Percentiles rank a stretch among this genome's conserved stretches.
Conservation (phyloP, 2,797 vertebrate species). For the Nyctibius grandis region DNA sequence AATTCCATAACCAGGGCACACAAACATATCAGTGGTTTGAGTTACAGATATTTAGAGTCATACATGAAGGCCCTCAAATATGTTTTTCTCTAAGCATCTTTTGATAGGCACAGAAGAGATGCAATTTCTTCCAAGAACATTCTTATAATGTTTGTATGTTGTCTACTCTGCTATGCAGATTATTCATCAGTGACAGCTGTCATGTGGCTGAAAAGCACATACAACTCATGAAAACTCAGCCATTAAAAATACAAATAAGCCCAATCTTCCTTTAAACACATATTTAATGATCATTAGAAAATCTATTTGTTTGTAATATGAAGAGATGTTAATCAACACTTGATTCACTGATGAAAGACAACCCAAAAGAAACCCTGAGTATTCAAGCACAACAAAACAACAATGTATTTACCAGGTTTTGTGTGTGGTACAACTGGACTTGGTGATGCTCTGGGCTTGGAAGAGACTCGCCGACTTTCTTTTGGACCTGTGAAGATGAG, state of each 20-base stretch:
- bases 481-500: background rate
- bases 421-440: background rate
- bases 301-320: background rate
- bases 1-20: background rate
- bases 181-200: background rate
- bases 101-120: background rate
- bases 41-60: background rate
- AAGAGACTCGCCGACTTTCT: background rate
- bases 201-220: background rate
- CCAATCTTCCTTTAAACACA: background rate
- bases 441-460: conserved; percentile 19
- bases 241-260: background rate
- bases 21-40: background rate
- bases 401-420: conserved; percentile 25
- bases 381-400: background rate
- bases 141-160: background rate
- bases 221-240: background rate
- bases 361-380: background rate
- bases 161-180: background rate
- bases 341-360: background rate
- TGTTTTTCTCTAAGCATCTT: background rate
- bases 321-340: background rate
- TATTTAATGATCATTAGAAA: background rate
- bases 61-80: background rate
- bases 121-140: background rate